phyloP scores from a whole-genome alignment of 1,140 invertebrate species.

The Diorhabda carinulata region DNA sequence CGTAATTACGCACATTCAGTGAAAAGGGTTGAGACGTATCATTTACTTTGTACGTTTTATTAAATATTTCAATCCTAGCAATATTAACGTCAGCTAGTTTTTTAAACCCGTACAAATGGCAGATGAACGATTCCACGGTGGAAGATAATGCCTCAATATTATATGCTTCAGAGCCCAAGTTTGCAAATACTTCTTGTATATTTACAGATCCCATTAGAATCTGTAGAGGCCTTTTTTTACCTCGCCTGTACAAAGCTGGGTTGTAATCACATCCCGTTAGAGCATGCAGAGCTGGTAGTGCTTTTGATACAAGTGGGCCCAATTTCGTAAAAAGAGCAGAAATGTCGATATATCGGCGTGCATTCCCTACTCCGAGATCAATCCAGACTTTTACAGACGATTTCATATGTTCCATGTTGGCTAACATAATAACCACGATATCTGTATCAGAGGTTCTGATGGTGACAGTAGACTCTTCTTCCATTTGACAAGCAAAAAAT shows the following conservation, averaged over 20 bases:
- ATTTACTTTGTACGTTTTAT: conserved; percentile 6
- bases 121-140: too few relatives aligned
- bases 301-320: conserved; percentile 13
- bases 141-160: background rate
- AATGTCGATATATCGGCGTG: conserved; percentile 25
- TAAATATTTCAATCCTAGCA: background rate
- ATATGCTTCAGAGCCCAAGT: conserved; percentile 8
- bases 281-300: conserved; percentile 14
- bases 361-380: conserved; percentile 22
- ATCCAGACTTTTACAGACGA: conserved; percentile 20
- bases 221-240: conserved; percentile 15
- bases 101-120: too few relatives aligned
- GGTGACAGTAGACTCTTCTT: conserved; percentile 15
- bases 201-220: conserved; percentile 3
- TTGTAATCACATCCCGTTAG: conserved; percentile 14
- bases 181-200: background rate
- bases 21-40: conserved; percentile 6
- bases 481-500: conserved; percentile 15
- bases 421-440: conserved; percentile 20
- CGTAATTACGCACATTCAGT: conserved; percentile 4
- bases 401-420: conserved; percentile 22
- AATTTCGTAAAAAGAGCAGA: conserved; percentile 19
- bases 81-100: background rate
- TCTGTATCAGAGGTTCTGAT: conserved; percentile 23
- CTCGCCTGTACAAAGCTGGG: conserved; percentile 7